Evolutionary conservation across 2,797 vertebrate species (phyloP).

Genomic region (Oreochromis grahami): DNA sequence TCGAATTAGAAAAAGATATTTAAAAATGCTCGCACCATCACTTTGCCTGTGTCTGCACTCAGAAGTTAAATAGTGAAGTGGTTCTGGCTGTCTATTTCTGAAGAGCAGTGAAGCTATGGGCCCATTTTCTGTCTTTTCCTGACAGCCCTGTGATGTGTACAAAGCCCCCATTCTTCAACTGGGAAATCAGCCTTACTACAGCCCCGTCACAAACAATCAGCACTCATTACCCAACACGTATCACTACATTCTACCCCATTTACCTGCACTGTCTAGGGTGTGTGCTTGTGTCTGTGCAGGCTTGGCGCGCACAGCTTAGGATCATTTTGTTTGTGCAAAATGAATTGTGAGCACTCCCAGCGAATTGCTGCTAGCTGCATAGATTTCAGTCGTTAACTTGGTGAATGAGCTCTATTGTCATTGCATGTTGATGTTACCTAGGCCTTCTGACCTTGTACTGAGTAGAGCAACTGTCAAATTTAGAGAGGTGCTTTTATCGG

Average conservation of each 20-base stretch:
- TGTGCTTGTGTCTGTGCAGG: not conserved
- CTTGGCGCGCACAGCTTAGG: not conserved
- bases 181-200: conserved; percentile 75
- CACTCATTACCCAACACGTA: conserved; percentile 65
- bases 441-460: conserved; percentile 32
- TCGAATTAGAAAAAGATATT: conserved; percentile 46
- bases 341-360: conserved; percentile 19
- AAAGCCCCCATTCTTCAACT: conserved; percentile 65
- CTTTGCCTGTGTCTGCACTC: conserved; percentile 36
- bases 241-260: conserved; percentile 58
- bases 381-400: conserved; percentile 22
- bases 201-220: conserved; percentile 73
- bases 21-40: conserved; percentile 47
- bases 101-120: conserved; percentile 57
- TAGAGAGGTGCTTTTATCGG: conserved; percentile 48
- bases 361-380: conserved; percentile 20
- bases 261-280: conserved; percentile 45
- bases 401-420: conserved; percentile 24
- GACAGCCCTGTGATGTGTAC: conserved; percentile 69
- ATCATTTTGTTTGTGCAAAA: conserved; percentile 32
- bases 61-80: conserved; percentile 55
- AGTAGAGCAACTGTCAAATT: conserved; percentile 45
- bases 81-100: conserved; percentile 60
- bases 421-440: not conserved
- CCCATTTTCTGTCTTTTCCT: conserved; percentile 66